Conservation (phyloP, 2,113 vertebrate genomes). For the Forbesichthys agassizii region DNA sequence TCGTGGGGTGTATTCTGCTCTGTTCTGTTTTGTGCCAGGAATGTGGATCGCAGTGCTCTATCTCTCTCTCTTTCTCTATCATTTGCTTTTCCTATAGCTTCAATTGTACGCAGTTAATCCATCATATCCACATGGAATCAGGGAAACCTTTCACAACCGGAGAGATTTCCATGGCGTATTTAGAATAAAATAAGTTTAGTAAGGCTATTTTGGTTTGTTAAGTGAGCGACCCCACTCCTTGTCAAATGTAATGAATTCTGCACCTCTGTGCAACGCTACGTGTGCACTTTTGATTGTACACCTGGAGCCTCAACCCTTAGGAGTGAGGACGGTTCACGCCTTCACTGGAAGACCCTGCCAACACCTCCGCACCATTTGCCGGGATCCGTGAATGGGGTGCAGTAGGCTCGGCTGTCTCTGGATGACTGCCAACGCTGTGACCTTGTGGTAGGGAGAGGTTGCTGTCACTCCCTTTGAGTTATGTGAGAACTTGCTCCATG, state of each 20-base stretch:
- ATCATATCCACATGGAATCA: slow-evolving; percentile 33
- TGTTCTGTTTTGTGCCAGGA: slow-evolving; percentile 59
- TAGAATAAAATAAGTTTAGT: slow-evolving; percentile 28
- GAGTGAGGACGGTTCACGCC: slow-evolving; percentile 43
- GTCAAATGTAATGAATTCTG: slow-evolving; percentile 27
- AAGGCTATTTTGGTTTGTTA: slow-evolving; percentile 48
- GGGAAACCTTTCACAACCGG: slow-evolving; percentile 42
- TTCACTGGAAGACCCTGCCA: slow-evolving; percentile 27
- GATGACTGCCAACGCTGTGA: slow-evolving; percentile 62
- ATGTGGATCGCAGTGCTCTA: slow-evolving; percentile 41
- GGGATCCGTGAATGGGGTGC: slow-evolving; percentile 25
- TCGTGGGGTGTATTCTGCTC: slow-evolving; percentile 69
- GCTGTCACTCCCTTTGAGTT: slow-evolving; percentile 58
- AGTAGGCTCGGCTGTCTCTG: slow-evolving; percentile 52
- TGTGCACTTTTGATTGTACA: slow-evolving; percentile 27
- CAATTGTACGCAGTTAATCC: slow-evolving; percentile 48
- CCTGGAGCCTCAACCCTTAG: slow-evolving; percentile 43
- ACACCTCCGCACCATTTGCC: slow-evolving; percentile 25
- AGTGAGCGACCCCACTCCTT: slow-evolving; percentile 18
- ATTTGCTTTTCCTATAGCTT: slow-evolving; percentile 22
- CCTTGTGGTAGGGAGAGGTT: slow-evolving; percentile 60
- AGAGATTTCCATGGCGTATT: slow-evolving; percentile 47
- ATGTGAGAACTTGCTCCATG: slow-evolving; percentile 68
- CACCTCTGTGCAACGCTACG: slow-evolving; percentile 12
- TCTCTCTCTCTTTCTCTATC: slow-evolving; percentile 5